These are phyloP conservation scores for Drosophila cognata DNA, from an alignment of 2,888 invertebrate species.

Conservation along the genomic window DNA sequence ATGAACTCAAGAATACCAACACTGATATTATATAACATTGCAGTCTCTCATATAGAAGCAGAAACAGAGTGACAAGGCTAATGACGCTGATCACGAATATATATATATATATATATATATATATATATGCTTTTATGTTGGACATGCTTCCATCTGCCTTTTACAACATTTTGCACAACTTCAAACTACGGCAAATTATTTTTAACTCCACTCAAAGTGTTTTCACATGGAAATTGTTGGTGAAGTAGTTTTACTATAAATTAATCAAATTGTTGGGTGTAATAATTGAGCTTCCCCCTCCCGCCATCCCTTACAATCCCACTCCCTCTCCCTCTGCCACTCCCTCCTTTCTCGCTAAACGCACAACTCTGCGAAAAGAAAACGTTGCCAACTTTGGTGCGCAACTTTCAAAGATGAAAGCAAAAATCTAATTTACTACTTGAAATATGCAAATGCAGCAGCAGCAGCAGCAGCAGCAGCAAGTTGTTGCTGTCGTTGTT, in stretches of 20 bases:
- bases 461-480: conserved; percentile 26
- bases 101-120: too few relatives aligned
- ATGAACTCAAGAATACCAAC: neutral
- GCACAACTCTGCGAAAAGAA: conserved; percentile 1
- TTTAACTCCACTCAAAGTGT: neutral
- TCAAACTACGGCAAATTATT: neutral
- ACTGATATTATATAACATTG: neutral
- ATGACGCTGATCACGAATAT: neutral
- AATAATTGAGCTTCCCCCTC: neutral
- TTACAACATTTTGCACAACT: neutral
- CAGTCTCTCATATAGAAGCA: neutral
- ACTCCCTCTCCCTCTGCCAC: neutral
- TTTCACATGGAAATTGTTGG: neutral
- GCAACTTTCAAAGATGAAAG: conserved; percentile 50
- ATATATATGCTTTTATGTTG: neutral
- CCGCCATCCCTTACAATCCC: neutral
- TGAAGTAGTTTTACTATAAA: conserved; percentile 7
- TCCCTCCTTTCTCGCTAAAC: neutral
- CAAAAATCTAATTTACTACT: conserved; percentile 60
- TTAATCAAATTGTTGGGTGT: conserved; percentile 2
- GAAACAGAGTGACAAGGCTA: neutral
- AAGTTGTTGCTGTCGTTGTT: conserved; percentile 11
- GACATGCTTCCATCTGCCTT: neutral
- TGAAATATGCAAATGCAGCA: conserved; percentile 59
- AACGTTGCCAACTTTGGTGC: conserved; percentile 32